phyloP scores from a whole-genome alignment of 2,888 invertebrate species.

The Tinea trinotella region DNA sequence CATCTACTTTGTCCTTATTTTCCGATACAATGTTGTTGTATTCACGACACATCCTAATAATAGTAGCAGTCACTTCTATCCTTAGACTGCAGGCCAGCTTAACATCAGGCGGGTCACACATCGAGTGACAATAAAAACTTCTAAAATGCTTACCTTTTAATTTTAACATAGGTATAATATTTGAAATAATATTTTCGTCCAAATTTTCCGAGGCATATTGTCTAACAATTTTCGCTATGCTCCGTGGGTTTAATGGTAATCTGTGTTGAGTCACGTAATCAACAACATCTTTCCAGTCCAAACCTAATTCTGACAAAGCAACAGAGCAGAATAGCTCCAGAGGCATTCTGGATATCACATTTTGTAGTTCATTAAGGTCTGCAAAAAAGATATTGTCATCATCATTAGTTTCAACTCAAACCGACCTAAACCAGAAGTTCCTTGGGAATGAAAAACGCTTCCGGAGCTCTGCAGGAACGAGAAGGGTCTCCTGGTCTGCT shows the following conservation, averaged over 20 bases:
- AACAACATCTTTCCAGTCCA: constrained; percentile 41
- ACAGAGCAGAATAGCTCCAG: constrained; percentile 35
- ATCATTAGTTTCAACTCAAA: too few species aligned
- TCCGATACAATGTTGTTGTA: too few species aligned
- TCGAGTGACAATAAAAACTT: not conserved
- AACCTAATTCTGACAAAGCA: constrained; percentile 44
- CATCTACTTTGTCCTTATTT: too few species aligned
- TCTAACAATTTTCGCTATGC: constrained; percentile 41
- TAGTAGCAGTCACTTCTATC: too few species aligned
- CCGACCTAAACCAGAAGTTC: too few species aligned
- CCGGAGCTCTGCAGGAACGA: too few species aligned
- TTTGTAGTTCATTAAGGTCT: constrained; percentile 41
- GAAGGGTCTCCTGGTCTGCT: too few species aligned
- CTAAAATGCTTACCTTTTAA: constrained; percentile 37
- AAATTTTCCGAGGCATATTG: constrained; percentile 33
- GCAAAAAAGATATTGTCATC: too few species aligned
- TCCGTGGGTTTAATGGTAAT: constrained; percentile 41
- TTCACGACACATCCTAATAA: too few species aligned
- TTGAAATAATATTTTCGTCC: constrained; percentile 34
- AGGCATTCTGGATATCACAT: constrained; percentile 40
- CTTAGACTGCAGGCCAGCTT: too few species aligned
- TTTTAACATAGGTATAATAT: constrained; percentile 35
- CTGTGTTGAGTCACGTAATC: constrained; percentile 35
- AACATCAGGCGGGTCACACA: too few species aligned
- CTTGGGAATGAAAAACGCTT: too few species aligned